Base-by-base conservation (phyloP, 2,888 invertebrate genomes). In the Leptopilina drosophilae region DNA sequence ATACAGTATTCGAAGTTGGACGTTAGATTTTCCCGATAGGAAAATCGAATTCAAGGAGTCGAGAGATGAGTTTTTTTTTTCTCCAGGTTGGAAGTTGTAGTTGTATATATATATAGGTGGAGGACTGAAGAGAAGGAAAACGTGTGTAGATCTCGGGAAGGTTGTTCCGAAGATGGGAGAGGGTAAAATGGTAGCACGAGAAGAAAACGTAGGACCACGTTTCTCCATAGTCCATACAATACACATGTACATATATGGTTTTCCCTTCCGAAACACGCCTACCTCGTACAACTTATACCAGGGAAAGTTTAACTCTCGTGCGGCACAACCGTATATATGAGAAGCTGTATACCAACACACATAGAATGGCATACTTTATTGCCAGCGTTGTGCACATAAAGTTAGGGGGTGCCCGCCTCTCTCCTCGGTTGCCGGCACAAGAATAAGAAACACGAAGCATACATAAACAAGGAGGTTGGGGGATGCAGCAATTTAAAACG, bases 401-500 rank as follows among this genome's bases (percentile, higher is more conserved):
- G 90, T 91, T 91, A 87, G 88, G 87, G 87, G 85, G 49, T 85
- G 86, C 83, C 77, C 64, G 80, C 33, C 33, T 33, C 82, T 86
- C 85, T 85, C 86, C 85, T 84, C 84, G 86, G 42, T 88, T 87
- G 90, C 87, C 89, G 26, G 90, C 90, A 90, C 91, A 91, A 91
- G 91, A 92, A 92, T 91, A 91, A 91, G 91, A 91, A 91, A 91
- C 91, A 89, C 89, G 87, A 83, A 87, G 89, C 91, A 92, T 92
- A 90, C 91, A 92, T 91, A 92, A 92, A 91, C 91, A 92, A 91
- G 90, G 87, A 90, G 91, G 90, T 89, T 88, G 90, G 90, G 90
- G 91, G 91, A 91, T 91, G 91, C 91, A 90, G 91, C 91, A 92
- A 92, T 92, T 92, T 92, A 91, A 91, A 92, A 92, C 91, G 91